Base-by-base conservation (phyloP, 2,888 invertebrate species). In the Ophioninae sp. region DNA sequence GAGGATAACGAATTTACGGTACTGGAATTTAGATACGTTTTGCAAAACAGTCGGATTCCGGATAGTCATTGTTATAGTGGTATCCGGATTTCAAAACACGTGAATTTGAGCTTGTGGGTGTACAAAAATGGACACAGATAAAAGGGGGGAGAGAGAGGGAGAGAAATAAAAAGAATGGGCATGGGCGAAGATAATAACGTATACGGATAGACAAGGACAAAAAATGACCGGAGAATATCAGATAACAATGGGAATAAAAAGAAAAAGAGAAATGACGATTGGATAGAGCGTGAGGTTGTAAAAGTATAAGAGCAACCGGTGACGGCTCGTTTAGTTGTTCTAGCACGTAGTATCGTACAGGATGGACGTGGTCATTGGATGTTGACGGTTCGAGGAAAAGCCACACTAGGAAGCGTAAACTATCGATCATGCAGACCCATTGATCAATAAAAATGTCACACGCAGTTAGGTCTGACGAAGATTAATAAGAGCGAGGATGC, bases 381-480 rank as follows among this genome's bases (percentile, higher is more conserved):
- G 30, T 23, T 58, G 37, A 37, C 51, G 56, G 74, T n/a, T 74
- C 37, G 41, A 56, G 75, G 44, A 10, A 77, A 77, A 69, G 44
- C 30, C 51, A 64, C 61, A 63, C 56, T 37, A 6, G 20, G 69
- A 63, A 58, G 44, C 58, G 59, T 51, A 63, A 41, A 71, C 75
- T 59, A 82, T 76, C 79, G 82, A 79, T 82, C 75, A 82, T 82
- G 22, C 67, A 22, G 39, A 67, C 59, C 17, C 71, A 75, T 73
- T 83, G 72, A 79, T 82, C 79, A 82, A 82, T 82, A 75, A 75
- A 79, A 76, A 79, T 63, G 79, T 82, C 82, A 72, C 75, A 58
- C 23, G 75, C 51, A 7, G 39, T 64, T 17, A 58, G 17, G 67
- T 44, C 61, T 76, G 82, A 79, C 75, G 72, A 44, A 61, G 75